Percentiles rank a stretch among this genome's conserved stretches.
Conservation (phyloP, 2,888 invertebrate species). For the Phortica okadai region DNA sequence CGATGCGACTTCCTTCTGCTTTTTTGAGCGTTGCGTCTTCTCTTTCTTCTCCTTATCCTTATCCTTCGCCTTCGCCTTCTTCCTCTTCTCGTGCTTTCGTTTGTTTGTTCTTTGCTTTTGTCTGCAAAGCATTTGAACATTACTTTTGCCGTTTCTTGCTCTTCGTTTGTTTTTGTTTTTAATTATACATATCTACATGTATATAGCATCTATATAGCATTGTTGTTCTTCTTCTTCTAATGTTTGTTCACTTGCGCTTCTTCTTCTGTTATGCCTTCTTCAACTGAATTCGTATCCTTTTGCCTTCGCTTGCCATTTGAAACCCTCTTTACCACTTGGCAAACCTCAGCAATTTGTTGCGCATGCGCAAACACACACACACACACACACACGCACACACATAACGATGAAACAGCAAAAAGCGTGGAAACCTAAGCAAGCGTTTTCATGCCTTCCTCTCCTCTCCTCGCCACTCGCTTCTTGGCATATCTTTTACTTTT, state of each 20-base stretch:
- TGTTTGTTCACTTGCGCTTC: not conserved
- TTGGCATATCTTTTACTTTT: no score
- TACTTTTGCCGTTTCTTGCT: not conserved
- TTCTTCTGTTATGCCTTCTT: not conserved
- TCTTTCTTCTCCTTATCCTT: no score
- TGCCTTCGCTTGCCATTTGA: not conserved
- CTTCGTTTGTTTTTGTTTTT: not conserved
- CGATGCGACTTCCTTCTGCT: no score
- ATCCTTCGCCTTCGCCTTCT: conserved; percentile 30
- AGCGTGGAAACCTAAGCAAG: no score
- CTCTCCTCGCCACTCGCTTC: no score
- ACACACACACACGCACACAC: not conserved
- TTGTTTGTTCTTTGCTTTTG: conserved; percentile 47
- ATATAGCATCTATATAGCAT: not conserved
- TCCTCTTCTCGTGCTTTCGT: conserved; percentile 39
- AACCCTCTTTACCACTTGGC: not conserved
- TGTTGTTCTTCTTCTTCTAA: conserved; percentile 2
- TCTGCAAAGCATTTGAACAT: conserved; percentile 58
- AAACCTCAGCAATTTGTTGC: not conserved
- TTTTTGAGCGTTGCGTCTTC: no score
- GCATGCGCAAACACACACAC: not conserved
- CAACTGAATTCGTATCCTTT: not conserved
- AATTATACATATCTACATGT: not conserved
- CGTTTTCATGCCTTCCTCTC: not conserved
- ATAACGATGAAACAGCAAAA: not conserved